A percentile compares a stretch with the other conserved stretches of the same genome.
Conservation (phyloP, 2,888 invertebrate genomes). For the Synanthedon vespiformis region DNA sequence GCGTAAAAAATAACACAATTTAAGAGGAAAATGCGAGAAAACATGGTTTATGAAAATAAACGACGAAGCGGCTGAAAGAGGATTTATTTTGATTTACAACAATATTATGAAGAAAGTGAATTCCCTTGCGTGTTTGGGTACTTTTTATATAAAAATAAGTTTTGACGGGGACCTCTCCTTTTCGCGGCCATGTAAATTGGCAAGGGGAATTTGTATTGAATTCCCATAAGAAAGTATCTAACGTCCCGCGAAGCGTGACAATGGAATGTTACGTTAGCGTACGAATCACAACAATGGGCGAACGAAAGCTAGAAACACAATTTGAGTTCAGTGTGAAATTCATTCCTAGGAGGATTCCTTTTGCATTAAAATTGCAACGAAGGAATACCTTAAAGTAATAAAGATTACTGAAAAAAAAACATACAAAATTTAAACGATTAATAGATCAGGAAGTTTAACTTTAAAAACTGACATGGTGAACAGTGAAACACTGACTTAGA, state of each 20-base stretch:
- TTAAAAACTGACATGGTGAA: too few species aligned
- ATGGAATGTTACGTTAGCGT: neutral
- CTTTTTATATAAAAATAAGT: slow-evolving; percentile 27
- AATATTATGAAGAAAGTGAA: slow-evolving; percentile 8
- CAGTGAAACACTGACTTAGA: too few species aligned
- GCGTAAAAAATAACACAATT: neutral
- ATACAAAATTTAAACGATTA: too few species aligned
- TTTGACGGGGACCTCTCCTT: slow-evolving; percentile 21
- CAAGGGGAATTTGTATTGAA: slow-evolving; percentile 31
- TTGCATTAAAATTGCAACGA: too few species aligned
- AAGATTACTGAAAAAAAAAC: too few species aligned
- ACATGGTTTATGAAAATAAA: slow-evolving; percentile 8
- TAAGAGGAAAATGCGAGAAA: neutral
- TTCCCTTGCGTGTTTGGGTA: slow-evolving; percentile 6
- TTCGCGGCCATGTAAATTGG: slow-evolving; percentile 27
- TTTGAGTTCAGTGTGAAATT: neutral
- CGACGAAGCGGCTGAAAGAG: slow-evolving; percentile 6
- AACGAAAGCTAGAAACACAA: neutral
- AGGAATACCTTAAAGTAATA: too few species aligned
- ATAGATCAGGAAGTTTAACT: too few species aligned
- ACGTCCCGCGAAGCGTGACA: slow-evolving; percentile 1
- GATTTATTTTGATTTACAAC: slow-evolving; percentile 12
- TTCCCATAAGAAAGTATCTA: slow-evolving; percentile 21
- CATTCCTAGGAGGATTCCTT: too few species aligned
- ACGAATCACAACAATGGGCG: too few species aligned